Evolutionary conservation across 1,140 invertebrate species (phyloP), one percentile per base, ranked within the genome.

Genomic region (Grapholita molesta): DNA sequence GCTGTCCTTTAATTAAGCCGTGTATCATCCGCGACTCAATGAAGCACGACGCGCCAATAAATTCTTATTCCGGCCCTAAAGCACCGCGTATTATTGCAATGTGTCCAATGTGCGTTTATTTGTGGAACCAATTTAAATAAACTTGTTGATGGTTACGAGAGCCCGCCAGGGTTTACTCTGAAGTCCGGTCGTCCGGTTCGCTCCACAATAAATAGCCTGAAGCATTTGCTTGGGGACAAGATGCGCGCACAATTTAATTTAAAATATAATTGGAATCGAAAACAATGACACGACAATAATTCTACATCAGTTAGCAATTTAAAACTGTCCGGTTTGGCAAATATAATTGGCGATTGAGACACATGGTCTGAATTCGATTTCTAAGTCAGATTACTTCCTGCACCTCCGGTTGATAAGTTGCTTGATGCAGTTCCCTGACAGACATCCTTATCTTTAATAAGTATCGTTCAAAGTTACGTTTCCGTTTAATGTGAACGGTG

Each of bases 71-170:
- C 55, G 55, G 28, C 55, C 55, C 55, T 61, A 61, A 61, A 61
- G 55, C 55, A 61, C 55, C 55, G 24, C 12, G 69, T 72, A 12
- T 74, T 68, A 67, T 64, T 28, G 65, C 21, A 52, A 68, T 52
- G 23, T 70, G 48, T 71, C 66, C 65, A 72, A 15, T 18, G 71
- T 42, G 66, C 57, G 68, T 73, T 78, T 75, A 75, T 75, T 78
- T 78, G 70, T 67, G 61, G 70, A 67, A 73, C 68, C 76, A 75
- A 78, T 77, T 75, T 77, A 75, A 73, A 75, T 75, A 75, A 73
- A 73, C 73, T 74, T 74, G 72, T 71, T 70, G 70, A 73, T 69
- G 68, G 71, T 71, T 74, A 74, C 70, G 69, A 73, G 67, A 61
- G 70, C 61, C 72, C 35, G 33, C 69, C 64, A 48, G 68, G 70